phyloP scores from a whole-genome alignment of 2,888 invertebrate species.

The Microctonus brassicae region DNA sequence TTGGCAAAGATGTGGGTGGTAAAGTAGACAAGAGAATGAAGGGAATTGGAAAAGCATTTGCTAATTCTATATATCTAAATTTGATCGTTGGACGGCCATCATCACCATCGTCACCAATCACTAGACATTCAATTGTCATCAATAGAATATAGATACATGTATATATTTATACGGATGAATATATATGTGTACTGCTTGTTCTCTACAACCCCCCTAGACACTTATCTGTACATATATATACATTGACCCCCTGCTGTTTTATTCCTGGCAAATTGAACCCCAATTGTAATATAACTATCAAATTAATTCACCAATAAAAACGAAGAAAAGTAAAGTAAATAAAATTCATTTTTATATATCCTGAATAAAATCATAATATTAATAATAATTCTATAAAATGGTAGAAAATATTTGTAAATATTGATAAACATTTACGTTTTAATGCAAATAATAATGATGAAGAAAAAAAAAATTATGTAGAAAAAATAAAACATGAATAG shows the following conservation, averaged over 20 bases:
- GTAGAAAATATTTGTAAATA: no score
- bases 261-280: constrained; percentile 9
- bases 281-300: constrained; percentile 15
- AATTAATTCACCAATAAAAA: neutral
- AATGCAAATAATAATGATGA: no score
- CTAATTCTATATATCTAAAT: constrained; percentile 33
- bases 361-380: no score
- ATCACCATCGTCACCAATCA: constrained; percentile 33
- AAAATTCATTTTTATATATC: no score
- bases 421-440: no score
- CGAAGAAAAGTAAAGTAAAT: neutral
- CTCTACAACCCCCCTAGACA: no score
- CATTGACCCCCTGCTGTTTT: constrained; percentile 23
- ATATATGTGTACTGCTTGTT: neutral
- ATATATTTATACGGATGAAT: neutral
- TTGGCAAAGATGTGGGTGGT: neutral
- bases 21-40: neutral
- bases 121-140: constrained; percentile 26
- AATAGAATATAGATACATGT: neutral
- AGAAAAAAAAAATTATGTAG: neutral
- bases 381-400: no score
- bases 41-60: neutral
- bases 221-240: neutral
- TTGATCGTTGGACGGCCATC: constrained; percentile 28
- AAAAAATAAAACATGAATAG: no score